Percentiles rank a stretch among this genome's conserved stretches.
phyloP scores from a whole-genome alignment of 2,797 vertebrate genomes.

The Microctenopoma steveboyesi region DNA sequence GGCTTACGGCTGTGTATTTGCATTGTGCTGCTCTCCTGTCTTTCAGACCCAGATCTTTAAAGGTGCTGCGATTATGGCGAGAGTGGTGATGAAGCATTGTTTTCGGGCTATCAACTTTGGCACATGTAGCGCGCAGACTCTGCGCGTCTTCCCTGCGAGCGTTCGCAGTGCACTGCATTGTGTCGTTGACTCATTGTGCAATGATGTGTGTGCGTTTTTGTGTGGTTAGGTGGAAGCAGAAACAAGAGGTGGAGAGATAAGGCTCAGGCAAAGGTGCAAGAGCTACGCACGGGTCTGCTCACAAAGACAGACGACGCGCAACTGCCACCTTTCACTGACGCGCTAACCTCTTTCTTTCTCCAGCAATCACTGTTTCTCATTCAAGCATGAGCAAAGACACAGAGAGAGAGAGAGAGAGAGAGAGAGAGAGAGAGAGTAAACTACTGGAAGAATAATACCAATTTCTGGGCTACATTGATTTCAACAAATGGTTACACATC shows the following conservation, averaged over 20 bases:
- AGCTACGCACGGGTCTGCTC: constrained; percentile 37
- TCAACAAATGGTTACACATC: constrained; percentile 69
- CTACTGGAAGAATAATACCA: constrained; percentile 64
- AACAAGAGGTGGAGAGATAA: constrained; percentile 55
- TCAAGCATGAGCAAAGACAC: constrained; percentile 57
- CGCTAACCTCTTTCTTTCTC: constrained; percentile 57
- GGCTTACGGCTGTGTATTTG: constrained; percentile 53
- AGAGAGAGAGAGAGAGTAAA: constrained; percentile 43
- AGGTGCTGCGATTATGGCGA: constrained; percentile 59
- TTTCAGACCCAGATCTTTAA: constrained; percentile 55
- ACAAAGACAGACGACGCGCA: constrained; percentile 45
- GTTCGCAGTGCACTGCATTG: constrained; percentile 49
- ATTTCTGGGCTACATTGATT: constrained; percentile 72
- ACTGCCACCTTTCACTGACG: constrained; percentile 45
- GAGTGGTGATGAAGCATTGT: constrained; percentile 65
- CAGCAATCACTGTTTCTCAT: constrained; percentile 69
- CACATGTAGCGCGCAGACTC: constrained; percentile 49
- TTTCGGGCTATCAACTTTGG: constrained; percentile 60
- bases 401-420: constrained; percentile 12
- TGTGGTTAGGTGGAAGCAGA: constrained; percentile 8
- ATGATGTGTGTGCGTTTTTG: constrained; percentile 11
- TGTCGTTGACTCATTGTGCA: constrained; percentile 49
- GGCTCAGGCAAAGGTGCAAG: constrained; percentile 35
- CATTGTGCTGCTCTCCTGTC: constrained; percentile 58
- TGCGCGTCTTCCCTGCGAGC: constrained; percentile 45